Evolutionary conservation across 37 sponge, comb jelly and placozoan genomes (phyloP), one percentile per base, ranked within the genome.

Genomic region (Theonella swinhoei): DNA sequence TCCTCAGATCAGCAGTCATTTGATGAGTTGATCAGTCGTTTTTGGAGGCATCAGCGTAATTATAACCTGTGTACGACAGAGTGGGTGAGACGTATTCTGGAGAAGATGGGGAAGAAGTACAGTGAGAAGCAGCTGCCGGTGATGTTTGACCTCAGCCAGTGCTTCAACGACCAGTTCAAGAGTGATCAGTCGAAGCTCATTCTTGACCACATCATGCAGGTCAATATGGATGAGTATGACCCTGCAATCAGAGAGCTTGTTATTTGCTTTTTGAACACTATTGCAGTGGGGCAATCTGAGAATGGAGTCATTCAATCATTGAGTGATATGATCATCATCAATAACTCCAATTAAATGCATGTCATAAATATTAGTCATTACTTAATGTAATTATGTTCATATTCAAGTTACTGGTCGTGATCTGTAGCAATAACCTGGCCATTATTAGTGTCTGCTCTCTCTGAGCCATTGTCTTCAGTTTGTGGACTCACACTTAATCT

Each of bases 41-140:
- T 87, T 36, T 87, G 80, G 80, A 62, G 30, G 1, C 87, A 87
- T 42, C 80, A 87, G 67, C 70, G 66, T 3, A 61, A 42, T 0
- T 62, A 72, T 7, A 62, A 70, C 11, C 74, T 79, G 33, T 31
- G 70, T n/a, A 78, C 72, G 35, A 65, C 80, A 1, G 74, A 78
- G 43, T 38, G 22, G 32, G 80, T 79, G 25, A 32, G 68, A 1
- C 29, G 14, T 3, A 58, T 35, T 0, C 58, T 87, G 47, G 20
- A 67, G 4, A 29, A 80, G 24, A 70, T 87, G 22, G 36, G 35
- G 0, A 38, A 67, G n/a, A 74, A 64, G 35, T 42, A 83, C 76
- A 9, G 4, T 7, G 39, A 75, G 33, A 2, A 20, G 47, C 39
- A 65, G 14, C 65, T 39, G 22, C 67, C 84, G 0, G 58, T 75